phyloP scores from a whole-genome alignment of 1,140 invertebrate species.

The Calycopis cecrops region DNA sequence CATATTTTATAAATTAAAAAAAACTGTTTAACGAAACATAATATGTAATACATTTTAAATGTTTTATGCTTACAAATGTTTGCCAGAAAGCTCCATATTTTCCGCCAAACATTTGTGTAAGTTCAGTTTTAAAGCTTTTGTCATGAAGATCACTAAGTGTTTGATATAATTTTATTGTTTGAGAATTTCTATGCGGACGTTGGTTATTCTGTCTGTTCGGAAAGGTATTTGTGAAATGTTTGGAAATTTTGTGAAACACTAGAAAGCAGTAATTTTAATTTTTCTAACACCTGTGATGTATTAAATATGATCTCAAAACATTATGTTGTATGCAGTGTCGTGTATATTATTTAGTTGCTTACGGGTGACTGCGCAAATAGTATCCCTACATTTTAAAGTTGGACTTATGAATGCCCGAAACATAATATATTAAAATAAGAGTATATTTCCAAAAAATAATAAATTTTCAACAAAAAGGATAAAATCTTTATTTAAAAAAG shows the following conservation, averaged over 20 bases:
- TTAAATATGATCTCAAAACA: conserved; percentile 75
- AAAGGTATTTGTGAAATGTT: conserved; percentile 15
- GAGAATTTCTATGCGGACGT: conserved; percentile 35
- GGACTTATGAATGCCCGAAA: too few species aligned
- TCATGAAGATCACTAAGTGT: conserved; percentile 35
- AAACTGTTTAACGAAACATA: too few species aligned
- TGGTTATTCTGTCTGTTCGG: conserved; percentile 25
- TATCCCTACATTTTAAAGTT: conserved; percentile 34
- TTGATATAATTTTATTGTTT: conserved; percentile 43
- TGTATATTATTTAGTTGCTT: conserved; percentile 56
- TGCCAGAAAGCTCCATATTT: conserved; percentile 23
- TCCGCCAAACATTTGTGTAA: conserved; percentile 25
- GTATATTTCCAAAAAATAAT: too few species aligned
- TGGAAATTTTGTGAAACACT: conserved; percentile 10
- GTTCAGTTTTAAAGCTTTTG: conserved; percentile 16
- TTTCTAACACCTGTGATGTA: conserved; percentile 73
- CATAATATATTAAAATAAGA: too few species aligned
- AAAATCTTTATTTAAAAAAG: conserved; percentile 11
- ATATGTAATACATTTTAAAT: too few species aligned
- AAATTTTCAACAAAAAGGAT: too few species aligned
- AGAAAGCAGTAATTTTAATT: conserved; percentile 44
- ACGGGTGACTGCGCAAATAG: conserved; percentile 27
- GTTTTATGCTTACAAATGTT: conserved; percentile 18
- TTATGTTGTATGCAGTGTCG: conserved; percentile 71
- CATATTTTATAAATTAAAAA: too few species aligned